phyloP scores from a whole-genome alignment of 2,797 vertebrate species.

The Vireo griseus region DNA sequence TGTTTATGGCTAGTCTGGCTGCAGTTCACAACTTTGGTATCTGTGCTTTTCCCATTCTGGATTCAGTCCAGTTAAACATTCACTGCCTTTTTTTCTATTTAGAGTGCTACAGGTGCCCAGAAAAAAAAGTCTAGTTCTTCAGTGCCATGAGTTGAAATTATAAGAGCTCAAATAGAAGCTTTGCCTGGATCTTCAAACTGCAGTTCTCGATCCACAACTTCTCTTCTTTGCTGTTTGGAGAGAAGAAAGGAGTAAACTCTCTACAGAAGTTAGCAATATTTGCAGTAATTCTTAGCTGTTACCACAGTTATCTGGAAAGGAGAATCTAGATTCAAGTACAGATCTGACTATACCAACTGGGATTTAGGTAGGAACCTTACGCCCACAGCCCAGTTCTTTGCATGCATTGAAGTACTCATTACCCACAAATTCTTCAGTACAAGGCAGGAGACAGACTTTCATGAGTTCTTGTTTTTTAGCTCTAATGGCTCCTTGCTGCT shows the following conservation, averaged over 20 bases:
- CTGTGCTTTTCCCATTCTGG: constrained; percentile 21
- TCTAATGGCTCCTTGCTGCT: constrained; percentile 36
- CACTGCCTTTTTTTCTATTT: constrained; percentile 36
- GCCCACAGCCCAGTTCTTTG: background rate
- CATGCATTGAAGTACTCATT: background rate
- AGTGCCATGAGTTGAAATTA: constrained; percentile 57
- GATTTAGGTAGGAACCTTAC: background rate
- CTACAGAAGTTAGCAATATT: background rate
- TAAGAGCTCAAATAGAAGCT: background rate
- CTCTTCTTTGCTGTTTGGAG: background rate
- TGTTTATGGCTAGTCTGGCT: constrained; percentile 51
- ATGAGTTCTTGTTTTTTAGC: constrained; percentile 7
- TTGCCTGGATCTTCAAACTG: constrained; percentile 16
- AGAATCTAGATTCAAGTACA: background rate
- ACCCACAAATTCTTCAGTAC: background rate
- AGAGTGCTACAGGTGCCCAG: constrained; percentile 31
- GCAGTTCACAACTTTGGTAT: constrained; percentile 12
- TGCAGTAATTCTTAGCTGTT: constrained; percentile 9
- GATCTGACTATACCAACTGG: background rate
- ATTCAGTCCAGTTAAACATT: constrained; percentile 31
- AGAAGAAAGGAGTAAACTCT: background rate
- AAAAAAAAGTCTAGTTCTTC: background rate
- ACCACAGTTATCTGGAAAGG: background rate
- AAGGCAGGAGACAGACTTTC: background rate
- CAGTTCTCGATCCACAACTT: background rate